Evolutionary conservation across 2,797 vertebrate genomes (phyloP).

Genomic region (Lates japonicus): DNA sequence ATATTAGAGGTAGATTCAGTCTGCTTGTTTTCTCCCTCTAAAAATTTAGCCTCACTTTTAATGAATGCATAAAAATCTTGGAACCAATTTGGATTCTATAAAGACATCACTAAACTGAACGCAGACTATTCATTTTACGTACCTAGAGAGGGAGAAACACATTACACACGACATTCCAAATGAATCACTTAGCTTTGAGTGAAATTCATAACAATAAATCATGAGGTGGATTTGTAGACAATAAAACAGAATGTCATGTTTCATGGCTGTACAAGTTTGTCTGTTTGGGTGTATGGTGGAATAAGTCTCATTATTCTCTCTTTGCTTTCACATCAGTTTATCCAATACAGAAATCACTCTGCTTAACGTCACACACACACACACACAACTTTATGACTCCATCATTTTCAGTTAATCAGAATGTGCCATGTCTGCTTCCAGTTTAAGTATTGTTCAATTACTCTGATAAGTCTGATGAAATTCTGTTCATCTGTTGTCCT

Average conservation of each 20-base stretch:
- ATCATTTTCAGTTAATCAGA: constrained; percentile 33
- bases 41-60: constrained; percentile 55
- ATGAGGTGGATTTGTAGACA: constrained; percentile 58
- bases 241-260: constrained; percentile 67
- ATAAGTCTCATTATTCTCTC: constrained; percentile 35
- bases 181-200: constrained; percentile 49
- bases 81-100: constrained; percentile 65
- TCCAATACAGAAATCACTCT: constrained; percentile 27
- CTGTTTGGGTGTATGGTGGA: constrained; percentile 23
- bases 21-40: constrained; percentile 54
- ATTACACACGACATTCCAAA: constrained; percentile 41
- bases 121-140: constrained; percentile 50
- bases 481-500: neutral
- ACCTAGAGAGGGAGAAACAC: constrained; percentile 49
- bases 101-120: constrained; percentile 62
- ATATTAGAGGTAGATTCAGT: constrained; percentile 44
- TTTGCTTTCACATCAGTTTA: constrained; percentile 43
- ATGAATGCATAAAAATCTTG: constrained; percentile 74
- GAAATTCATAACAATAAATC: constrained; percentile 66
- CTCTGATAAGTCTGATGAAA: constrained; percentile 2
- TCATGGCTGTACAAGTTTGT: constrained; percentile 42
- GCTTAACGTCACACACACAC: constrained; percentile 2
- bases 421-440: neutral
- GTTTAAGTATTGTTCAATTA: neutral
- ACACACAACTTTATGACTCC: constrained; percentile 15